Percentiles rank a stretch among this genome's conserved stretches.
Conservation (phyloP, 2,888 invertebrate species). For the Mesorhabditis belari region DNA sequence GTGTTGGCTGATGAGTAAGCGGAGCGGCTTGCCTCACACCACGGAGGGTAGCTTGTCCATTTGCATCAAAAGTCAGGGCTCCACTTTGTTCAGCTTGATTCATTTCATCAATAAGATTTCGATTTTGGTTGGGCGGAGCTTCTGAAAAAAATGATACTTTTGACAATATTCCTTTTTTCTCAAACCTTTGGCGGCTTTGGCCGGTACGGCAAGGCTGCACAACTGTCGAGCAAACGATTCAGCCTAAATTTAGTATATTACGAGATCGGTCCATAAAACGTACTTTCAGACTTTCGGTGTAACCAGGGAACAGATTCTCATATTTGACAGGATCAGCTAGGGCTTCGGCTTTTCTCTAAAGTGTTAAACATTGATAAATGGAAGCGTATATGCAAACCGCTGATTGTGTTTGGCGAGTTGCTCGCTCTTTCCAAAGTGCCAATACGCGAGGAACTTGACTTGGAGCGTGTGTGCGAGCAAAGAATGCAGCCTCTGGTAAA, state of each 20-base stretch:
- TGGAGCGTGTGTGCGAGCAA: constrained; percentile 89
- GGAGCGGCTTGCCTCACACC: constrained; percentile 13
- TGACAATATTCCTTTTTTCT: too few relatives aligned
- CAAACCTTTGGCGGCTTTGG: constrained; percentile 22
- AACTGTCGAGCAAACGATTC: constrained; percentile 26
- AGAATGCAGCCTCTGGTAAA: constrained; percentile 93
- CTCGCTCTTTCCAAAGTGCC: constrained; percentile 75
- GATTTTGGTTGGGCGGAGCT: constrained; percentile 22
- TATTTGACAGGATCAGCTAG: constrained; percentile 91
- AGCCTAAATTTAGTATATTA: constrained; percentile 4
- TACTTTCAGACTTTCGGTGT: constrained; percentile 59
- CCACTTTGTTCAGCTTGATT: constrained; percentile 34
- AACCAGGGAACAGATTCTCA: constrained; percentile 88
- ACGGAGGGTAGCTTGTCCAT: constrained; percentile 28
- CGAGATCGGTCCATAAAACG: not conserved
- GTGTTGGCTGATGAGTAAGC: constrained; percentile 6
- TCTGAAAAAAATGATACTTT: too few relatives aligned
- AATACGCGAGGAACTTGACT: constrained; percentile 74
- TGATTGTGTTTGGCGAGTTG: constrained; percentile 18
- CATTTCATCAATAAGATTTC: constrained; percentile 41
- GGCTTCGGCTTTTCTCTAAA: constrained; percentile 63
- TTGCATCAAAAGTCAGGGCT: constrained; percentile 24
- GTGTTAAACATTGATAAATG: not conserved
- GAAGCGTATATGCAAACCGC: constrained; percentile 7
- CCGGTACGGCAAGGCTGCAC: constrained; percentile 30